Evolutionary conservation across 2,797 vertebrate genomes (phyloP).

Genomic region (Taenioides sp.): DNA sequence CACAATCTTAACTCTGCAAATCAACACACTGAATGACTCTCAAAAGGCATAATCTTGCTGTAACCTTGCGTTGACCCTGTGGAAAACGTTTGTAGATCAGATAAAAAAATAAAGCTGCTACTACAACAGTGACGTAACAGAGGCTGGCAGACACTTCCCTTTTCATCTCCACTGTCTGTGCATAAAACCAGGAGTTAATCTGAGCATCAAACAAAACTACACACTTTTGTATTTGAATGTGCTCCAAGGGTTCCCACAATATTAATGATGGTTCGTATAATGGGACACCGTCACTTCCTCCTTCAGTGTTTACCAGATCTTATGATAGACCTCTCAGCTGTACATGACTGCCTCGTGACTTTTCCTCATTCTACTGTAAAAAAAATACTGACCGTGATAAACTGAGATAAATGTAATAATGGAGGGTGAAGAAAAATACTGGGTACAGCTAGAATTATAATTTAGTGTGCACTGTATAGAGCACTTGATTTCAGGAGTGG

Average conservation of each 20-base stretch:
- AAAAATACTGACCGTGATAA: neutral
- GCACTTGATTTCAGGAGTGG: too few species aligned
- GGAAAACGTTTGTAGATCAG: slow-evolving; percentile 38
- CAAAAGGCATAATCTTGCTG: slow-evolving; percentile 14
- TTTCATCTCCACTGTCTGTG: neutral
- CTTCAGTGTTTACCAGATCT: slow-evolving; percentile 17
- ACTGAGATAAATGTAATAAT: neutral
- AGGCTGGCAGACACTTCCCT: slow-evolving; percentile 26
- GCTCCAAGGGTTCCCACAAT: slow-evolving; percentile 41
- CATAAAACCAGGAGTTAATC: slow-evolving; percentile 24
- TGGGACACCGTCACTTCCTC: slow-evolving; percentile 25
- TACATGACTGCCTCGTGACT: neutral
- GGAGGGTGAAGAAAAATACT: neutral
- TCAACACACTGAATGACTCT: neutral
- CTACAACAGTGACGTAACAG: slow-evolving; percentile 10
- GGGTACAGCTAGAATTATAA: too few species aligned
- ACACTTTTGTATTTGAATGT: slow-evolving; percentile 36
- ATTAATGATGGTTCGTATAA: slow-evolving; percentile 33
- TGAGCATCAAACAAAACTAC: slow-evolving; percentile 27
- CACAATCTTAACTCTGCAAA: neutral
- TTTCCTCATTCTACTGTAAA: neutral
- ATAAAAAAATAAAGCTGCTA: slow-evolving; percentile 29
- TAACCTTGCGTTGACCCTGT: slow-evolving; percentile 40
- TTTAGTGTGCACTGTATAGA: too few species aligned
- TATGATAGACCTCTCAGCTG: slow-evolving; percentile 17